These are phyloP conservation scores for Oreotrochilus melanogaster DNA, from an alignment of 2,113 vertebrate species.

Conservation along the genomic window DNA sequence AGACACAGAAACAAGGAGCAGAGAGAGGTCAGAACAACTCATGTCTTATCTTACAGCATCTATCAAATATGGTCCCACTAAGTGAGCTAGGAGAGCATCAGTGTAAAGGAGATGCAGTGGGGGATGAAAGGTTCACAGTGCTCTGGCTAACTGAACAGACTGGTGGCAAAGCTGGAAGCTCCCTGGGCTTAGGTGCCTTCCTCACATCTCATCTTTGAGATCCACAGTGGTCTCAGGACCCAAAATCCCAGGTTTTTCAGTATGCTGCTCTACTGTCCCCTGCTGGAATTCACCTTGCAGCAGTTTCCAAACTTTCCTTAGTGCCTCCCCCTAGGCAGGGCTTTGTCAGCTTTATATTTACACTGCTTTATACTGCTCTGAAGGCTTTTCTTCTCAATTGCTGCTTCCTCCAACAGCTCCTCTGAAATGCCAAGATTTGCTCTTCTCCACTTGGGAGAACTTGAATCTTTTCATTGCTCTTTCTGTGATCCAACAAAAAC, in stretches of 20 bases:
- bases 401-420: background rate
- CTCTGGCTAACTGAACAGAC: background rate
- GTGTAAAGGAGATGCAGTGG: background rate
- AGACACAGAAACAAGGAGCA: background rate
- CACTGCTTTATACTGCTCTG: background rate
- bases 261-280: background rate
- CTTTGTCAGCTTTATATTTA: background rate
- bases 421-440: background rate
- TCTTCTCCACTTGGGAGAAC: background rate
- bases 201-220: background rate
- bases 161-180: background rate
- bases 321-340: background rate
- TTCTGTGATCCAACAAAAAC: background rate
- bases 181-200: background rate
- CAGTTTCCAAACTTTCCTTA: background rate
- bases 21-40: background rate
- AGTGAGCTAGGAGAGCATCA: background rate
- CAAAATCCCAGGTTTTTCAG: background rate
- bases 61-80: background rate
- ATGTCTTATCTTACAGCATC: background rate
- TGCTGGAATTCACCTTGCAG: background rate
- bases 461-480: background rate
- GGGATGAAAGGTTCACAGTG: background rate
- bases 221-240: background rate
- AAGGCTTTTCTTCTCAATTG: background rate